Evolutionary conservation across 1,140 invertebrate species (phyloP), one percentile per base, ranked within the genome.

Genomic region (Cotesia glomerata): DNA sequence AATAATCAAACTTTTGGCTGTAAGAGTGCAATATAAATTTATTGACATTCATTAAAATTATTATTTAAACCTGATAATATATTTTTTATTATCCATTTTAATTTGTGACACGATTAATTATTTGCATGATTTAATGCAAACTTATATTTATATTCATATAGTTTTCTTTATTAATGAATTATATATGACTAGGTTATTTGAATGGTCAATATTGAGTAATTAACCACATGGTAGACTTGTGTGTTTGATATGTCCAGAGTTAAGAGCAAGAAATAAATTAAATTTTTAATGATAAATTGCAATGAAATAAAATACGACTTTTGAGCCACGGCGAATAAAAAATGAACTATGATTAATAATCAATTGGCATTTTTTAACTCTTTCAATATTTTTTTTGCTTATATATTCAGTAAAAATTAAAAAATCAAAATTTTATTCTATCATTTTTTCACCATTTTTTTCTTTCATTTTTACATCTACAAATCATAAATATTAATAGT

Each of bases 311-410:
- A 76, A 77, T 56, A 76, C 76, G 67, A 73, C 72, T 78, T 75
- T 80, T 79, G 26, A 74, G 65, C 74, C 76, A 79, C 78, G 76
- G 74, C 75, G 79, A 80, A 78, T 79, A 39, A 73, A 67, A 66
- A 59, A 35, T 34, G 7, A 68, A 73, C 71, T 54, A 59, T 32
- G 65, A 59, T 58, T 71, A 66, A 73, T 63, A 59, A 58, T 26
- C 16, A 61, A 59, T 58, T 11, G 45, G 34, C 49, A 66, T 76
- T 70, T 45, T 49, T 75, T 68, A 63, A 51, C 13, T 8, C 14
- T 69, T n/a, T 9, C 36, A 49, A 51, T 56, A 16, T 32, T 54
- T 71, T 36, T 52, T 45, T 72, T 65, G 65, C 11, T 69, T 73
- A 13, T 34, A 11, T 32, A n/a, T n/a, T 49, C 18, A 56, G 4